A percentile compares a stretch with the other conserved stretches of the same genome.
Evolutionary conservation across 2,797 vertebrate genomes (phyloP).

Genomic region (Picus viridis): DNA sequence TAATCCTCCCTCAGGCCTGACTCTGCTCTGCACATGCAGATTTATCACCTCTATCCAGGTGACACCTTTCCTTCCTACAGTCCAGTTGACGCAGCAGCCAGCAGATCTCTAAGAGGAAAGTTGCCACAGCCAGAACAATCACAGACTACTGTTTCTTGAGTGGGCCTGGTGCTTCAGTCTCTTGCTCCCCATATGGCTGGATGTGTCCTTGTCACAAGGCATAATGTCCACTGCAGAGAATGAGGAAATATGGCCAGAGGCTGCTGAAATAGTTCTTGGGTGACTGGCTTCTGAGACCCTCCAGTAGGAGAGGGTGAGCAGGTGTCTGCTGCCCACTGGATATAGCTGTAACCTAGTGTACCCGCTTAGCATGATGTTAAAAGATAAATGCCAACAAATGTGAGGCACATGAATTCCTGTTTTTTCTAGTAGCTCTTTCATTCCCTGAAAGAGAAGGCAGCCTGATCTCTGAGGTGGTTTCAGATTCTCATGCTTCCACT

Average conservation of each 20-base stretch:
- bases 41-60: rapidly evolving
- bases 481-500: neutral
- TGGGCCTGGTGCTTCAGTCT: neutral
- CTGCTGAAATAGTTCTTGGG: neutral
- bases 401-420: neutral
- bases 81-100: neutral
- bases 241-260: neutral
- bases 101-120: neutral
- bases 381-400: neutral
- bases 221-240: neutral
- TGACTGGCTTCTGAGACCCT: neutral
- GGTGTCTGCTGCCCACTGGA: neutral
- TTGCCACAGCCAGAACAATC: neutral
- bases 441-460: neutral
- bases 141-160: neutral
- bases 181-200: rapidly evolving
- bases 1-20: neutral
- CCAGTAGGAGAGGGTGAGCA: neutral
- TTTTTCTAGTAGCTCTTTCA: neutral
- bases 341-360: neutral
- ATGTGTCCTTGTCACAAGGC: neutral
- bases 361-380: neutral
- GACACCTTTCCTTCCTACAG: neutral
- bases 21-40: rapidly evolving
- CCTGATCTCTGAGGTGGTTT: neutral